Evolutionary conservation across 2,113 vertebrate genomes (phyloP), one percentile per base, ranked within the genome.

Genomic region (Bettongia penicillata): DNA sequence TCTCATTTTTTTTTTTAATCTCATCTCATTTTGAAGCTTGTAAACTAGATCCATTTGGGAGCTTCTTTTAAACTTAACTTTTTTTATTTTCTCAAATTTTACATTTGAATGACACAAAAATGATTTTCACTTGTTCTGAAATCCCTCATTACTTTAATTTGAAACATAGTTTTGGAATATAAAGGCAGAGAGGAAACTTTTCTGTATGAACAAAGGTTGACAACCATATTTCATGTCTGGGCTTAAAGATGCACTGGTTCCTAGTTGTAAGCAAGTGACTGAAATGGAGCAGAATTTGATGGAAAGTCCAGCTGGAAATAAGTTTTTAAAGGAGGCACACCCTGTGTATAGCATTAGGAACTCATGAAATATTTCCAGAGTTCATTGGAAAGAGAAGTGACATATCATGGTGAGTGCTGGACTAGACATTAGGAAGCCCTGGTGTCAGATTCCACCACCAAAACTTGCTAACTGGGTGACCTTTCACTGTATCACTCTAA

Each of bases 41-140:
- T 24, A 43, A 77, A 43, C 16, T 43, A 77, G 37, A 37, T 43
- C 68, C 37, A 22, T 77, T 77, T 43, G 37, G 68, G 31, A 77
- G 19, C 1, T 77, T 77, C 16, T 77, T 77, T 43, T 43, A 77
- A 77, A 77, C 5, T n/a, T n/a, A 77, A 77, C 5, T 51, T 51
- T 52, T 22, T 77, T 77, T 77, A n/a, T 77, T 77, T 77, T n/a
- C 16, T 95, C n/a, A 92, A 61, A 95, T 22, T 92, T 92, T 52
- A 90, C 50, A 92, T 28, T 93, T 53, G 47, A 91, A 31, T 91
- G 91, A 43, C 53, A 12, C 9, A 51, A 61, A 97, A 93, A 49
- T 49, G 24, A 61, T 48, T 96, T 16, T 53, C 37, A 26, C 11
- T 96, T 31, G 55, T 93, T 68, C 49, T 91, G n/a, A 48, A 95